A percentile compares a stretch with the other conserved stretches of the same genome.
These are phyloP conservation scores for Trichonephila inaurata DNA, from an alignment of 1,140 invertebrate genomes.

Conservation along the genomic window DNA sequence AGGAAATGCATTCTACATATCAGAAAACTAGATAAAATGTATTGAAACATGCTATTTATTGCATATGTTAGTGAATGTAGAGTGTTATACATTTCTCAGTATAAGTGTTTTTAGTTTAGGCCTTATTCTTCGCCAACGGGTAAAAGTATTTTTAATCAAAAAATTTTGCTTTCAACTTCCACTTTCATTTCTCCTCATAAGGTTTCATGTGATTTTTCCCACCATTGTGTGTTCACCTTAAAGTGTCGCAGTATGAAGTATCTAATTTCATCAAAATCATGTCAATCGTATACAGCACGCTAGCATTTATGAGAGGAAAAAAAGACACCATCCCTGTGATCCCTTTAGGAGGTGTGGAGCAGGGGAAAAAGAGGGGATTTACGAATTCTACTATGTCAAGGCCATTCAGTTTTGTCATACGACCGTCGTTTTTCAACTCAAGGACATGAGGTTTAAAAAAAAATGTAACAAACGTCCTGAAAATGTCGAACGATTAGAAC, in stretches of 20 bases:
- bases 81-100: no score
- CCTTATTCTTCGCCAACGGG: not conserved
- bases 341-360: not conserved
- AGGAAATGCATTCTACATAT: no score
- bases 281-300: conserved; percentile 18
- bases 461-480: conserved; percentile 2
- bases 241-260: not conserved
- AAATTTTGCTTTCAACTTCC: no score
- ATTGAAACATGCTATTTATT: no score
- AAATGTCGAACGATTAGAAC: not conserved
- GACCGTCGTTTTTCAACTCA: not conserved
- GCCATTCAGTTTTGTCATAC: conserved; percentile 13
- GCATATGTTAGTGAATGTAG: no score
- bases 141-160: not conserved
- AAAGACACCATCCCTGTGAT: not conserved
- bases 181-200: not conserved
- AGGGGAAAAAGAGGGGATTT: not conserved
- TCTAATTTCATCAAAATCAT: not conserved
- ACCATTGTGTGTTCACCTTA: not conserved
- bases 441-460: not conserved
- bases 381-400: conserved; percentile 47
- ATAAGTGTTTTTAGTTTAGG: no score
- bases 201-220: not conserved
- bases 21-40: no score
- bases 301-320: not conserved